Evolutionary conservation across 1,140 invertebrate genomes (phyloP), one percentile per base, ranked within the genome.

Genomic region (Platorchestia sp.): DNA sequence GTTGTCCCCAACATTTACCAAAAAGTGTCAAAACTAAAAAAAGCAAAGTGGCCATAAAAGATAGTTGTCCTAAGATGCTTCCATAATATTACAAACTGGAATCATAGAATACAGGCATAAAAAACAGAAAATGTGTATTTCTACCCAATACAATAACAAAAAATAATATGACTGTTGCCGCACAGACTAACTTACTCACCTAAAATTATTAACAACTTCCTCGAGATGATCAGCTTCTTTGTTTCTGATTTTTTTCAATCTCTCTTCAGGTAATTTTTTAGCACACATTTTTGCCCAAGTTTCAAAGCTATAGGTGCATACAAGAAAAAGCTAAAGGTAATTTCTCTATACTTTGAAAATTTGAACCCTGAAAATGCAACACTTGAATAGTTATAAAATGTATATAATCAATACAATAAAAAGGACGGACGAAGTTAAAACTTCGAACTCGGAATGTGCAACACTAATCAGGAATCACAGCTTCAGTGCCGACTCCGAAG

Each of bases 101-200:
- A n/a, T n/a, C n/a, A n/a, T n/a, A n/a, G n/a, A n/a, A n/a, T n/a
- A n/a, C n/a, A n/a, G n/a, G n/a, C n/a, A n/a, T n/a, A n/a, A n/a
- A n/a, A n/a, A n/a, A n/a, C n/a, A n/a, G n/a, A n/a, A n/a, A n/a
- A n/a, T n/a, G n/a, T n/a, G n/a, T n/a, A n/a, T n/a, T n/a, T n/a
- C n/a, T n/a, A n/a, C n/a, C n/a, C n/a, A n/a, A n/a, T n/a, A n/a
- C n/a, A n/a, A n/a, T n/a, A n/a, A n/a, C n/a, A n/a, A n/a, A n/a
- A n/a, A n/a, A n/a, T n/a, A n/a, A n/a, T n/a, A n/a, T n/a, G n/a
- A n/a, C n/a, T n/a, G n/a, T n/a, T n/a, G n/a, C n/a, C n/a, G n/a
- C n/a, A n/a, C n/a, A n/a, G n/a, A n/a, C n/a, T 36, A 75, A 22
- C n/a, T 19, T 44, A 93, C 91, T 93, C 40, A 93, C 91, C 91